Evolutionary conservation across 2,888 invertebrate species (phyloP).

Genomic region (Papilio protenor): DNA sequence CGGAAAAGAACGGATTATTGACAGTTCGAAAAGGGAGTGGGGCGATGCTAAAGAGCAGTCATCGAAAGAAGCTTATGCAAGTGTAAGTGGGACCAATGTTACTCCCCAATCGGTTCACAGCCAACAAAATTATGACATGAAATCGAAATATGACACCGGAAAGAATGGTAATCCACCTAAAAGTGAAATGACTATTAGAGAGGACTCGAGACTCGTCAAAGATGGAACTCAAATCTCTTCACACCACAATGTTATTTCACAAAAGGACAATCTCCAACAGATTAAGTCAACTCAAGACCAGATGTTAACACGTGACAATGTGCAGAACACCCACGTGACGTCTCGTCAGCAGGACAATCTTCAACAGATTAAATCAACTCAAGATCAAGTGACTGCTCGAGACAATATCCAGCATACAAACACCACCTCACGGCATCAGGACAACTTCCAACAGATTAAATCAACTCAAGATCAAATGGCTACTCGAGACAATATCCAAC

Average conservation of each 20-base stretch:
- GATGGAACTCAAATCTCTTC: constrained; percentile 74
- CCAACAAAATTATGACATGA: constrained; percentile 81
- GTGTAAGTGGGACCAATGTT: constrained; percentile 84
- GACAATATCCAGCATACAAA: constrained; percentile 41
- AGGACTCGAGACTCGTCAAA: constrained; percentile 74
- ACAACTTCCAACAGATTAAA: constrained; percentile 61
- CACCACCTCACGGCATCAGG: constrained; percentile 36
- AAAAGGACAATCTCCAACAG: constrained; percentile 74
- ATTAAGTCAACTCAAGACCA: constrained; percentile 65
- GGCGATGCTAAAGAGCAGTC: constrained; percentile 78
- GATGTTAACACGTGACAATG: constrained; percentile 52
- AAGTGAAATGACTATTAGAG: constrained; percentile 69
- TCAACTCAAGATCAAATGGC: constrained; percentile 64
- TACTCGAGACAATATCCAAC: constrained; percentile 47
- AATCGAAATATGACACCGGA: constrained; percentile 83
- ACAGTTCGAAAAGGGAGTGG: constrained; percentile 85
- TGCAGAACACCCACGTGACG: constrained; percentile 40
- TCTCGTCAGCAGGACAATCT: constrained; percentile 43
- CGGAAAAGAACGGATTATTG: constrained; percentile 86
- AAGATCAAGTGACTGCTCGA: constrained; percentile 60
- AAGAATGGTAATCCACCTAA: constrained; percentile 79
- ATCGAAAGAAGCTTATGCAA: constrained; percentile 81
- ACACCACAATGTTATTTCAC: constrained; percentile 70
- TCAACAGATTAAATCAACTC: constrained; percentile 65
- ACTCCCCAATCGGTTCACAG: constrained; percentile 82